Evolutionary conservation across 2,113 vertebrate species (phyloP), one percentile per base, ranked within the genome.

Genomic region (Chionomys nivalis): DNA sequence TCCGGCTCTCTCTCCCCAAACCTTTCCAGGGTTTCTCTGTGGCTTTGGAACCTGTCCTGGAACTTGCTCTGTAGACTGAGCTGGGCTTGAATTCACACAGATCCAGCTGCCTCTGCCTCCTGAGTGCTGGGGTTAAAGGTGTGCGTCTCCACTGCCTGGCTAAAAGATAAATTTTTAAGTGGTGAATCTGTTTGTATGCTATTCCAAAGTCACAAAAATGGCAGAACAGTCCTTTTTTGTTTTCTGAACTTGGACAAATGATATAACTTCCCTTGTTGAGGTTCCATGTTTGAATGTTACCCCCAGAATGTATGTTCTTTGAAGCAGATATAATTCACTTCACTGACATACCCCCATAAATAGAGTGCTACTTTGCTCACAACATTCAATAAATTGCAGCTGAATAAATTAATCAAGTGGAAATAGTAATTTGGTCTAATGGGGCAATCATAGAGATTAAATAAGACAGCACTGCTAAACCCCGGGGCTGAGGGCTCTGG

Each of bases 381-480:
- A 16, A 44, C 79, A 61, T 68, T 92, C 28, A 90, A 7, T 73
- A 89, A 90, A 82, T 44, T 90, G n/a, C 81, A 93, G 36, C 36
- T 75, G 19, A 92, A 82, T 82, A 31, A 87, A 70, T 87, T 23
- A 78, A 31, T 79, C 82, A 63, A 89, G 55, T 66, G 26, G 42
- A 44, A 89, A 49, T 58, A 79, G 58, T 77, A 89, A 82, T 81
- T 94, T 66, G 39, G 42, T 76, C 63, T 93, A 21, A 26, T 28
- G 47, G 90, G 90, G 39, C 87, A 76, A 5, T 76, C 81, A 26
- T 55, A 68, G 91, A 89, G 73, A 72, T 85, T 89, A 93, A 81
- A 52, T 68, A 90, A 87, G 24, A 39, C 7, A 52, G 17, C 63
- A 36, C 36, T 91, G 24, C 31, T 39, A 86, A 79, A 81, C 19